Percentiles rank a stretch among this genome's conserved stretches.
These are phyloP conservation scores for Mobula hypostoma DNA, from an alignment of 2,113 vertebrate genomes.

Conservation along the genomic window DNA sequence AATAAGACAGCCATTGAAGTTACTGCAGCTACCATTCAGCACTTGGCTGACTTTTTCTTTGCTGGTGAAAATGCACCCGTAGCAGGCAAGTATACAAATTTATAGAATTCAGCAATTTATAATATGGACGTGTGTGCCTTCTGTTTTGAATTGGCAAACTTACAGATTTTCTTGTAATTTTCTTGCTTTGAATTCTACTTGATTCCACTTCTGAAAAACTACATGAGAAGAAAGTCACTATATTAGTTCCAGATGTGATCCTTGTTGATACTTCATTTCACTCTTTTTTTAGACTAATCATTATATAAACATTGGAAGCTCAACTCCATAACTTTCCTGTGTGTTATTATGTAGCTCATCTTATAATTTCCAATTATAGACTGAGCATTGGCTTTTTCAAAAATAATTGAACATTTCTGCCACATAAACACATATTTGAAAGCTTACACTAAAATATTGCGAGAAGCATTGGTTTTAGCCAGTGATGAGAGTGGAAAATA, in stretches of 20 bases:
- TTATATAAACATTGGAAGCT: conserved; percentile 1
- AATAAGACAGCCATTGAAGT: no score
- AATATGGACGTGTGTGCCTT: no score
- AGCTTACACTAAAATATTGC: not conserved
- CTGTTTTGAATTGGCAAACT: no score
- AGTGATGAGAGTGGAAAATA: not conserved
- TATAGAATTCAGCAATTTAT: no score
- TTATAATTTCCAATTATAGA: not conserved
- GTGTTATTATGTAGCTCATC: not conserved
- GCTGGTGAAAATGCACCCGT: no score
- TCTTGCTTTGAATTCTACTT: not conserved
- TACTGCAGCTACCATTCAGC: no score
- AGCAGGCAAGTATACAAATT: no score
- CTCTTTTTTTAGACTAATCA: not conserved
- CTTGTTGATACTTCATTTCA: not conserved
- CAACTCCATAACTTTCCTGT: not conserved
- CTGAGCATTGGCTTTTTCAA: not conserved
- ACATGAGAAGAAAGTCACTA: not conserved
- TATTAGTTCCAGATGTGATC: not conserved
- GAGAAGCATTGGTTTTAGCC: not conserved
- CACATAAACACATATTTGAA: not conserved
- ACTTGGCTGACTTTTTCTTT: no score
- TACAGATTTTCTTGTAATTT: no score
- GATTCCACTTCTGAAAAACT: not conserved
- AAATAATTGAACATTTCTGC: not conserved